Evolutionary conservation across 1,140 invertebrate genomes (phyloP).

Genomic region (Ostrea denselamellosa): DNA sequence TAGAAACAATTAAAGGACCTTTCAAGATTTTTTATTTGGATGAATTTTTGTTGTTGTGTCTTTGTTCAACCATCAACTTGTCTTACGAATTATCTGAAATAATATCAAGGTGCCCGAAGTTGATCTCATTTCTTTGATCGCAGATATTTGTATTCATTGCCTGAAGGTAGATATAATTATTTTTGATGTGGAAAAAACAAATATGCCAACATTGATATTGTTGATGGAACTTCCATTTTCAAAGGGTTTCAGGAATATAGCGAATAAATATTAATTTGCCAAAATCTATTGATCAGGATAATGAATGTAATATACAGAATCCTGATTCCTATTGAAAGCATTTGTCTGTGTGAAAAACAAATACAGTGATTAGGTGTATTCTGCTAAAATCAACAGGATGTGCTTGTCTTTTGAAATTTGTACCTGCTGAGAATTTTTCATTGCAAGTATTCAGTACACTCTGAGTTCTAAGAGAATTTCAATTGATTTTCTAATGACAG

Average conservation of each 20-base stretch:
- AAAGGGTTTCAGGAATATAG: not conserved
- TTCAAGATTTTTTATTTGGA: not conserved
- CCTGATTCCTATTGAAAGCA: slow-evolving; percentile 20
- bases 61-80: not conserved
- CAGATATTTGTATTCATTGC: not conserved
- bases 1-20: too few relatives aligned
- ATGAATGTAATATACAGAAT: not conserved
- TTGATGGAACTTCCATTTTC: slow-evolving; percentile 2
- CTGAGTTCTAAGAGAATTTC: too few relatives aligned
- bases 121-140: slow-evolving; percentile 20
- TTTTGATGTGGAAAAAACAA: slow-evolving; percentile 15
- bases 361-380: not conserved
- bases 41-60: not conserved
- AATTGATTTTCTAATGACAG: too few relatives aligned
- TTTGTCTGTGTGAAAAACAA: not conserved
- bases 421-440: not conserved
- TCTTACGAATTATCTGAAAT: not conserved
- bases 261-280: not conserved
- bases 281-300: slow-evolving; percentile 8
- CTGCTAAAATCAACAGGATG: not conserved
- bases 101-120: not conserved
- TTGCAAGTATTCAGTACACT: too few relatives aligned
- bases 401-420: not conserved
- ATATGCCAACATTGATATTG: slow-evolving; percentile 14
- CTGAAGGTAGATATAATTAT: not conserved